Conservation (phyloP, 1,140 invertebrate species). For the Grapholita molesta region DNA sequence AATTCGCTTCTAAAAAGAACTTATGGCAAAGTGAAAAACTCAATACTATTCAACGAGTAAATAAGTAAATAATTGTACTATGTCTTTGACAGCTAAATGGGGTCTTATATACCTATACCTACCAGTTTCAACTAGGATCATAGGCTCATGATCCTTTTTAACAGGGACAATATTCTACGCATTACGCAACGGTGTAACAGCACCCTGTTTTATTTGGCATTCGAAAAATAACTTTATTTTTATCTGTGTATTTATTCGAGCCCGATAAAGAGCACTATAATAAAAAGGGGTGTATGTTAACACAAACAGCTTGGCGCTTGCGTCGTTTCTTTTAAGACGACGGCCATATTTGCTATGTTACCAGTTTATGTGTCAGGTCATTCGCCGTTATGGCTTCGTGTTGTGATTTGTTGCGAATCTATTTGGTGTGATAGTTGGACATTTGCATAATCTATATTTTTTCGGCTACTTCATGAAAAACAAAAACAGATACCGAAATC, state of each 20-base stretch:
- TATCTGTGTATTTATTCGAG: constrained; percentile 60
- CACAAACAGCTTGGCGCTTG: not conserved
- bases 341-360: constrained; percentile 38
- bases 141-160: no score
- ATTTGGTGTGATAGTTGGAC: not conserved
- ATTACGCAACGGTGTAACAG: constrained; percentile 45
- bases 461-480: no score
- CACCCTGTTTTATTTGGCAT: constrained; percentile 47
- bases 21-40: no score
- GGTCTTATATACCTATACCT: no score
- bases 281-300: not conserved
- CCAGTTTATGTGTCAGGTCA: constrained; percentile 46
- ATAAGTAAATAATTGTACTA: no score
- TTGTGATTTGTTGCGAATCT: constrained; percentile 17
- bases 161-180: no score
- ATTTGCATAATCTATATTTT: not conserved
- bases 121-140: no score
- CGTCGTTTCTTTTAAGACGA: constrained; percentile 29
- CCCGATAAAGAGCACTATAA: constrained; percentile 41
- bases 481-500: no score
- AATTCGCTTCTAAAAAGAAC: no score
- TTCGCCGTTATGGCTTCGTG: constrained; percentile 35
- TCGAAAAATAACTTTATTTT: constrained; percentile 69
- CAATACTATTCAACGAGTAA: no score
- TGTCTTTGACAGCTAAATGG: no score